Percentiles rank a stretch among this genome's conserved stretches.
Evolutionary conservation across 2,113 vertebrate genomes (phyloP).

Genomic region (Delphinapterus leucas): DNA sequence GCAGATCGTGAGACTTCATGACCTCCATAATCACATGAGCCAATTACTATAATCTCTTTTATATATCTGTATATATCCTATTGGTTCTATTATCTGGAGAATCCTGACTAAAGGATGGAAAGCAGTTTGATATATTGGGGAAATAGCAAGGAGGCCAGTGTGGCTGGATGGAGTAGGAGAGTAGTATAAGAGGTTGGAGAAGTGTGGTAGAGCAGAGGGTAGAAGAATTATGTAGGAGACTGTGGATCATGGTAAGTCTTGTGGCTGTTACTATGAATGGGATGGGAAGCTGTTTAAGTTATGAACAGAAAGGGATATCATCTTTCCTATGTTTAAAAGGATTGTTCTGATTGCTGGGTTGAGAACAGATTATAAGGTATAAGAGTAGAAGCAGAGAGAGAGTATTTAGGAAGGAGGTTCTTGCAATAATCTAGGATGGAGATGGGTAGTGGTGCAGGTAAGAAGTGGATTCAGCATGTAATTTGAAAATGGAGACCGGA

Average conservation of each 20-base stretch:
- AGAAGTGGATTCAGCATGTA: background rate
- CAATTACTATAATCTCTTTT: background rate
- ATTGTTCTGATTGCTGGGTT: background rate
- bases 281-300: background rate
- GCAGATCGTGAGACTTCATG: background rate
- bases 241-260: background rate
- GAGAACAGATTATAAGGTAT: background rate
- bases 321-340: background rate
- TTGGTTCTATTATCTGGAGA: background rate
- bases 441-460: background rate
- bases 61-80: background rate
- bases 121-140: background rate
- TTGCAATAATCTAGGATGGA: background rate
- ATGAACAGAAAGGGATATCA: background rate
- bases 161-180: background rate
- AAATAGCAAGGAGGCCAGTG: background rate
- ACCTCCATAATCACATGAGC: background rate
- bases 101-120: background rate
- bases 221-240: background rate
- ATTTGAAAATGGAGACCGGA: background rate
- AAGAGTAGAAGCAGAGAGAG: background rate
- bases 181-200: background rate
- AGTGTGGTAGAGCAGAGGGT: background rate
- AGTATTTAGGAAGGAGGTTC: background rate
- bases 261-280: background rate